These are phyloP conservation scores for Brachionus asplanchnoidis DNA, from an alignment of 1,140 invertebrate species.

Conservation along the genomic window DNA sequence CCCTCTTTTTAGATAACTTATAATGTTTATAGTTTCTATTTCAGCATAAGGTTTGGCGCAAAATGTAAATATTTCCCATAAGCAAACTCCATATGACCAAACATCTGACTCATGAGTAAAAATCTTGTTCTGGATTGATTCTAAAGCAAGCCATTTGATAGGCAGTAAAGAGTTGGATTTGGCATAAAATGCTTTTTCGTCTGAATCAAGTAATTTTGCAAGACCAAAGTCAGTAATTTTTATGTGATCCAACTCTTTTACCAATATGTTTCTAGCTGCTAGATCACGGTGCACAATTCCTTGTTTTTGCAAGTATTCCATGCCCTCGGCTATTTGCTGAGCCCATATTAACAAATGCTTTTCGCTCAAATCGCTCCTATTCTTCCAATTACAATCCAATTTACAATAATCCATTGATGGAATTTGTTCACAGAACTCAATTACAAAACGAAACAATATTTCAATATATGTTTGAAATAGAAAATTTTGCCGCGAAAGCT, in stretches of 20 bases:
- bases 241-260: conserved; percentile 55
- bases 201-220: conserved; percentile 59
- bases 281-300: conserved; percentile 95
- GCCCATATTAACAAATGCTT: conserved; percentile 80
- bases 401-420: too few relatives aligned
- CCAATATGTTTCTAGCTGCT: conserved; percentile 88
- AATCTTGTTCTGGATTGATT: not conserved
- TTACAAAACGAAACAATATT: too few relatives aligned
- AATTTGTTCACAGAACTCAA: too few relatives aligned
- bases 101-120: conserved; percentile 36
- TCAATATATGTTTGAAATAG: too few relatives aligned
- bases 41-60: conserved; percentile 76
- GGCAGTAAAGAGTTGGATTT: conserved; percentile 79
- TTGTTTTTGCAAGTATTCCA: conserved; percentile 89
- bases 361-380: not conserved
- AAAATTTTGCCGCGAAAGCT: too few relatives aligned
- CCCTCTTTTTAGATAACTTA: not conserved
- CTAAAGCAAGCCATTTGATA: conserved; percentile 23
- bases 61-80: conserved; percentile 40
- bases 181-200: conserved; percentile 66
- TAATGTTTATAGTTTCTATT: conserved; percentile 18
- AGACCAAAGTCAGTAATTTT: conserved; percentile 57
- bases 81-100: conserved; percentile 40
- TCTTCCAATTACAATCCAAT: too few relatives aligned
- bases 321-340: conserved; percentile 90